Evolutionary conservation across 2,113 vertebrate genomes (phyloP).

Genomic region (Corythornis cristatus): DNA sequence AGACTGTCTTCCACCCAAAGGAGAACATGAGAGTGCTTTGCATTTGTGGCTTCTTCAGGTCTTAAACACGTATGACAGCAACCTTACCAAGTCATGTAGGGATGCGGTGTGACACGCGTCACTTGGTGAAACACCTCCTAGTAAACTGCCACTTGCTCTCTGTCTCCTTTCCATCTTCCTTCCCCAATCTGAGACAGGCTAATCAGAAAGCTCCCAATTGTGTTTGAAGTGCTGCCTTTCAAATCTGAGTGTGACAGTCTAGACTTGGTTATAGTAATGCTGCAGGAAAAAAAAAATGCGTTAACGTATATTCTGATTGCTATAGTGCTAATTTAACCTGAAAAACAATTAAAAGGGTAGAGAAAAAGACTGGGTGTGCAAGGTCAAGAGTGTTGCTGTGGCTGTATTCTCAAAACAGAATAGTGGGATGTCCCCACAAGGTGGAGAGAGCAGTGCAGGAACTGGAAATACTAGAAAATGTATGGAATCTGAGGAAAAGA

Average conservation of each 20-base stretch:
- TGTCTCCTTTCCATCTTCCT: neutral
- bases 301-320: neutral
- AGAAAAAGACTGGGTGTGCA: neutral
- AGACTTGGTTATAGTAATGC: neutral
- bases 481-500: neutral
- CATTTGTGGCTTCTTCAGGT: neutral
- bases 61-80: neutral
- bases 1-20: neutral
- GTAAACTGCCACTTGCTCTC: neutral
- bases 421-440: neutral
- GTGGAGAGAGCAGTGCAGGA: neutral
- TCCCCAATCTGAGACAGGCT: neutral
- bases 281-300: neutral
- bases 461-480: neutral
- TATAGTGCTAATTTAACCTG: neutral
- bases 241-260: neutral
- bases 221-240: neutral
- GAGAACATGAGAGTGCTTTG: neutral
- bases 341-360: neutral
- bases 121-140: neutral
- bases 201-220: neutral
- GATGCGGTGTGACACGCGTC: neutral
- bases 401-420: neutral
- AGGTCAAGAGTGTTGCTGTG: neutral
- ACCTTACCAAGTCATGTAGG: fast-evolving